Percentiles rank a stretch among this genome's conserved stretches.
Evolutionary conservation across 2,113 vertebrate genomes (phyloP).

Genomic region (Actenoides lindsayi): DNA sequence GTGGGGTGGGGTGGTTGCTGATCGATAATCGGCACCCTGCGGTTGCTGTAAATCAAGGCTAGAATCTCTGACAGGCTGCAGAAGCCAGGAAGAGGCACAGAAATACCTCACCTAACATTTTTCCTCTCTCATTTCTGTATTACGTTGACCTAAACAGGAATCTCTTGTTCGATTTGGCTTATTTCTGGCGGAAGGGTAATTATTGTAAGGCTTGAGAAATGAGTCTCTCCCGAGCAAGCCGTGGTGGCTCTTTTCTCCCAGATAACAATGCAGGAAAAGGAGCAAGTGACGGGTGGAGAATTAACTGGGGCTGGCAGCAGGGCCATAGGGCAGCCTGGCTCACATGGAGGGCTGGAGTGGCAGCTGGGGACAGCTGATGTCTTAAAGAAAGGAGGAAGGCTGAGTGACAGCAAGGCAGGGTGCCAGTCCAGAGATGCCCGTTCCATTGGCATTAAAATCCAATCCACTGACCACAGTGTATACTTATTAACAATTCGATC

Average conservation of each 20-base stretch:
- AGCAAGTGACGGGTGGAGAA: background rate
- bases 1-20: background rate
- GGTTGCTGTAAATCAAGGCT: background rate
- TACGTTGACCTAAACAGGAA: background rate
- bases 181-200: background rate
- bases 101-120: background rate
- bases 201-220: background rate
- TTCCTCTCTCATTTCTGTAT: background rate
- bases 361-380: background rate
- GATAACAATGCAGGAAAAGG: background rate
- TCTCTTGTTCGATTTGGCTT: background rate
- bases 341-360: background rate
- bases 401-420: background rate
- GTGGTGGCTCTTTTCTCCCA: background rate
- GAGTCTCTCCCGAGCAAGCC: background rate
- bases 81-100: background rate
- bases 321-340: background rate
- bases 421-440: background rate
- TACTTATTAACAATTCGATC: background rate
- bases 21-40: slow-evolving; percentile 19
- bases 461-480: background rate
- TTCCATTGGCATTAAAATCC: background rate
- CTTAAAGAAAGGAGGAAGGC: background rate
- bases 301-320: background rate
- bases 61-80: background rate